Conservation (phyloP, 2,888 invertebrate genomes). For the Chouioia cunea region DNA sequence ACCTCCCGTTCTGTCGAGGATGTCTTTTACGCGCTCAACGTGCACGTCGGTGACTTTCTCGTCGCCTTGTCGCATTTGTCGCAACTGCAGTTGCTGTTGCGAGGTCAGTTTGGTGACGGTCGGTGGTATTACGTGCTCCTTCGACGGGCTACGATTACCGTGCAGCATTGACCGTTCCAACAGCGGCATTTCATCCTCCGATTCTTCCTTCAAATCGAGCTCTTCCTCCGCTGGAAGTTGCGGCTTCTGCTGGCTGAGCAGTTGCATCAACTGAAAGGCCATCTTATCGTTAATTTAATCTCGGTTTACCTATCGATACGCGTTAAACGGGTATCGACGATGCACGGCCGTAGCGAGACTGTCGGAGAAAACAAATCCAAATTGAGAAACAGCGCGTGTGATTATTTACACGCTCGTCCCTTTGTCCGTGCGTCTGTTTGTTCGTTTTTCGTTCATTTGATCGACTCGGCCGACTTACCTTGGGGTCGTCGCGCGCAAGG, state of each 20-base stretch:
- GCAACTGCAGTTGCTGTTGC: constrained; percentile 4
- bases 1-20: constrained; percentile 72
- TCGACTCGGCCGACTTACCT: no score
- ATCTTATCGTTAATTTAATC: neutral
- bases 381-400: no score
- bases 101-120: neutral
- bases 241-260: constrained; percentile 22
- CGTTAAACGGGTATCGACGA: no score
- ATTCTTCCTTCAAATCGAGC: constrained; percentile 49
- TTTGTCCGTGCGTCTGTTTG: no score
- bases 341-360: no score
- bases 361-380: no score
- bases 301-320: neutral
- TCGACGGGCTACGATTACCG: neutral
- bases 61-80: constrained; percentile 26
- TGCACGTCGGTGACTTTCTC: constrained; percentile 57
- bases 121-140: neutral
- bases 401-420: no score
- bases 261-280: constrained; percentile 29
- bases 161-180: constrained; percentile 9
- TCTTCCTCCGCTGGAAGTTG: constrained; percentile 5
- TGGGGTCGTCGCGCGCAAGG: constrained; percentile 65
- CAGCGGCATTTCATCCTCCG: constrained; percentile 36
- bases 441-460: no score
- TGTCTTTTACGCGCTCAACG: constrained; percentile 68